Conservation (phyloP, 2,113 vertebrate species). For the Dendrocopos noguchii region DNA sequence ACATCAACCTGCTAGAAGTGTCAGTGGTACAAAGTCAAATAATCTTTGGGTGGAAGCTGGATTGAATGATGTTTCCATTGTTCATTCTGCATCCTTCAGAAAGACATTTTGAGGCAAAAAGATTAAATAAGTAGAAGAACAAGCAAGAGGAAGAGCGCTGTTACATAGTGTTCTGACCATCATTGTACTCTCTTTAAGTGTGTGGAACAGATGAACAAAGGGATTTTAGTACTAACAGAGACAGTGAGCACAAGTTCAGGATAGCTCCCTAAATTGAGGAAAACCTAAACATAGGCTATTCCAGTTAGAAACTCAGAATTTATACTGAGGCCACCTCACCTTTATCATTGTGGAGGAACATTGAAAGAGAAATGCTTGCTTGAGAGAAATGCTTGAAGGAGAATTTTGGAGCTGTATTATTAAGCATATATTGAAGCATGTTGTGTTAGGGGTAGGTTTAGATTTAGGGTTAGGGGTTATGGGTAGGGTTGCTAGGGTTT, state of each 20-base stretch:
- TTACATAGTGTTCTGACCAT: not conserved
- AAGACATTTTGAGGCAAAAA: constrained; percentile 1
- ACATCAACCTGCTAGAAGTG: constrained; percentile 27
- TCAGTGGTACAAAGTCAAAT: constrained; percentile 25
- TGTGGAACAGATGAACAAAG: not conserved
- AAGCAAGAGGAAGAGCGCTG: not conserved
- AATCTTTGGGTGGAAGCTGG: constrained; percentile 4
- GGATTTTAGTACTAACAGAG: not conserved
- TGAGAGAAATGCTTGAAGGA: not conserved
- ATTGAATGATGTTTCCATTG: constrained; percentile 16
- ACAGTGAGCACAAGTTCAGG: not conserved
- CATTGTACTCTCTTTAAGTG: not conserved
- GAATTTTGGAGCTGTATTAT: not conserved
- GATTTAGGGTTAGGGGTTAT: too few species aligned
- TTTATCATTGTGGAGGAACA: not conserved
- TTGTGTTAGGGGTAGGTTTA: not conserved
- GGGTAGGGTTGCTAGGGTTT: too few species aligned
- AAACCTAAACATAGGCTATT: not conserved
- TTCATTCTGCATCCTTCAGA: not conserved
- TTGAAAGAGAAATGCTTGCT: not conserved
- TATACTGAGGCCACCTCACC: not conserved
- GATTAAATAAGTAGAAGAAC: not conserved
- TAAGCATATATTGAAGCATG: not conserved
- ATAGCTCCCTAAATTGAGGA: not conserved
- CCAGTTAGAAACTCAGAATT: not conserved